Base-by-base conservation (phyloP, 2,888 invertebrate genomes). In the Copidosoma aretas region DNA sequence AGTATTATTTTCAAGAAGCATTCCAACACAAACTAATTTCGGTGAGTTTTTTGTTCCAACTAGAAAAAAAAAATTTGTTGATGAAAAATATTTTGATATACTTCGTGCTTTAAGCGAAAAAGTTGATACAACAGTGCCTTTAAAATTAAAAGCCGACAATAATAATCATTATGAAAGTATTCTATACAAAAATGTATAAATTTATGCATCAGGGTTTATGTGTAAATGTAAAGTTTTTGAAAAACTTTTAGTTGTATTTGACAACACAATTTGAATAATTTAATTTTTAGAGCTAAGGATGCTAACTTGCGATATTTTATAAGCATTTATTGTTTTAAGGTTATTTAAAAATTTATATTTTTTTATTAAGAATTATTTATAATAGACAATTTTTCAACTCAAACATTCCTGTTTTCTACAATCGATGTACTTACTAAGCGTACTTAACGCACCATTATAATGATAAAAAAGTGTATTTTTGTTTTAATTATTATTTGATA, bases 391-490 rank as follows among this genome's bases (percentile, higher is more conserved):
- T 60, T n/a, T 60, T 25, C 15, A 39, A 63, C 21, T 49, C n/a
- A 46, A 60, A 66, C 69, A 70, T 70, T 66, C 63, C 65, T 58
- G 10, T 49, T 39, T 25, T 32, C 58, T 39, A 54, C 54, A 53
- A 57, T 22, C 52, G 24, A 19, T 57, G 69, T 70, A 70, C 61
- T 70, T 70, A 70, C 32, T 57, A 64, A 49, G 17, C 19, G 43
- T 62, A 54, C 39, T 39, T 43, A 49, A 59, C 24, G 12, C 17
- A 46, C 43, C 54, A 51, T 41, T 43, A 51, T 21, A 54, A 58
- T 58, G 52, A 46, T 60, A 49, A 5, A 56, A 56, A 52, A 52
- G 8, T 19, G 19, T 49, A 46, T 15, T 12, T 15, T 46, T 46
- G 17, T 46, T 46, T 46, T 15, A 46, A 46, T 32, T 32, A 32